A percentile compares a stretch with the other conserved stretches of the same genome.
Conservation (phyloP, 1,140 invertebrate species). For the Hyles vespertilio region DNA sequence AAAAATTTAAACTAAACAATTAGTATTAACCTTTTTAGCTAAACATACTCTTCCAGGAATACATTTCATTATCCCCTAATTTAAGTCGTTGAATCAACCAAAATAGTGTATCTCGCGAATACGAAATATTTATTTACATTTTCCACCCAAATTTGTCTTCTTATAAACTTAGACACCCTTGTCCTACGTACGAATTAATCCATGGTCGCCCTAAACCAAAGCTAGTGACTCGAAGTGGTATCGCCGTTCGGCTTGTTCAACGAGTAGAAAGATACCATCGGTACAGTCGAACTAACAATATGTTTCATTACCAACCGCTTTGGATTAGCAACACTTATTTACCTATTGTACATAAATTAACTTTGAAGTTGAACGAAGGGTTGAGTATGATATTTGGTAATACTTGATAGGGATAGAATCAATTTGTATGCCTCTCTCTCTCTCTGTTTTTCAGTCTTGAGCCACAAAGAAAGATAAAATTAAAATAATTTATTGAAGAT, state of each 20-base stretch:
- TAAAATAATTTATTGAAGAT: too few species aligned
- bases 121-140: too few species aligned
- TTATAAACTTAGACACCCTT: background rate
- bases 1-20: too few species aligned
- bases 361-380: slow-evolving; percentile 8
- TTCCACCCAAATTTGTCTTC: too few species aligned
- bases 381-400: slow-evolving; percentile 7
- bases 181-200: slow-evolving; percentile 4
- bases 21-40: too few species aligned
- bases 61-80: too few species aligned
- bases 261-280: slow-evolving; percentile 56
- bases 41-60: too few species aligned
- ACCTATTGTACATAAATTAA: slow-evolving; percentile 28
- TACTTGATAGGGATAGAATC: background rate
- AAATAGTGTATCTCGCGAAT: too few species aligned
- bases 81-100: too few species aligned
- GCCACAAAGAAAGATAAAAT: too few species aligned
- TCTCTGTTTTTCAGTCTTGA: too few species aligned
- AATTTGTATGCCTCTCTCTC: too few species aligned
- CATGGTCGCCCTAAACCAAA: slow-evolving; percentile 30
- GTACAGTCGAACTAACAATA: slow-evolving; percentile 39
- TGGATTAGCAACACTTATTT: slow-evolving; percentile 24
- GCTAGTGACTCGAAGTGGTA: slow-evolving; percentile 34
- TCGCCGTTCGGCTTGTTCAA: slow-evolving; percentile 40
- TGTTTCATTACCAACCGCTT: slow-evolving; percentile 23